phyloP scores from a whole-genome alignment of 2,113 vertebrate genomes.

The Hiodon alosoides region DNA sequence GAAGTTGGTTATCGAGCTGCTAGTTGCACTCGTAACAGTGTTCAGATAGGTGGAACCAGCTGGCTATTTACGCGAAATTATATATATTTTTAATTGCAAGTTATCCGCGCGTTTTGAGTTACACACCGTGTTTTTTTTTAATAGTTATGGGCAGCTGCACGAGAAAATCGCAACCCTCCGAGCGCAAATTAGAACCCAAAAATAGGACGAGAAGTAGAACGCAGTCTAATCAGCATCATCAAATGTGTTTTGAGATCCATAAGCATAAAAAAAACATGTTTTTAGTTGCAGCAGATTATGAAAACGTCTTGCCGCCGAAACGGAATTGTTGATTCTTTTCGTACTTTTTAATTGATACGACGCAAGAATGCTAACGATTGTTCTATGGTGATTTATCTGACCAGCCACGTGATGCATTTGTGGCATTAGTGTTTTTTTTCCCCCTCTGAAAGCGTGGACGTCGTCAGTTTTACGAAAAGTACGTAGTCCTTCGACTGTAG shows the following conservation, averaged over 20 bases:
- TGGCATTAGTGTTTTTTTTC: no score
- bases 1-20: slow-evolving; percentile 34
- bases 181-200: slow-evolving; percentile 15
- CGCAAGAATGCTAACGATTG: no score
- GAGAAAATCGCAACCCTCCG: slow-evolving; percentile 36
- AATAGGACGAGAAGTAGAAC: background rate
- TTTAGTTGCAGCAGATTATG: no score
- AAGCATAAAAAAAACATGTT: no score
- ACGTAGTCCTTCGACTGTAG: no score
- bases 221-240: background rate
- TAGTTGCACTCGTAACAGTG: slow-evolving; percentile 19
- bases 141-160: slow-evolving; percentile 57
- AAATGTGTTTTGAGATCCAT: background rate
- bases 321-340: no score
- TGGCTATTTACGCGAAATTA: slow-evolving; percentile 28
- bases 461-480: no score
- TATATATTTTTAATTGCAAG: slow-evolving; percentile 52
- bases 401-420: no score
- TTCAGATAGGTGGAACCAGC: slow-evolving; percentile 23
- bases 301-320: no score
- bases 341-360: no score
- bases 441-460: no score
- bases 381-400: no score
- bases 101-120: slow-evolving; percentile 60
- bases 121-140: slow-evolving; percentile 55